Evolutionary conservation across 2,888 invertebrate genomes (phyloP).

Genomic region (Drosophila eohydei): DNA sequence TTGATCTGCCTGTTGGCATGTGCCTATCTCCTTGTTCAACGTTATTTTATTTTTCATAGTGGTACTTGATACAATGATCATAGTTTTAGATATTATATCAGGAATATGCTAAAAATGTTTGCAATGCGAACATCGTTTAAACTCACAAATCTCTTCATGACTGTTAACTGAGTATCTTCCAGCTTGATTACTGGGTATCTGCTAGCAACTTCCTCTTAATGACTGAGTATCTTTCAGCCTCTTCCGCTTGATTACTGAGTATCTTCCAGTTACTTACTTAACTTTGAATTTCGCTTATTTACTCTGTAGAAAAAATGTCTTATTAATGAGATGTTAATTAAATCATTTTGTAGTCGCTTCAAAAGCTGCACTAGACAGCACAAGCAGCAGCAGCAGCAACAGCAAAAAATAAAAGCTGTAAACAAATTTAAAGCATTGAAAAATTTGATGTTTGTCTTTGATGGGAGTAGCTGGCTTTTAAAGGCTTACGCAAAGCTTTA

Average conservation of each 20-base stretch:
- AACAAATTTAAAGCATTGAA: constrained; percentile 12
- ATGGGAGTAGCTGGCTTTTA: constrained; percentile 2
- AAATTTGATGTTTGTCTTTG: constrained; percentile 4
- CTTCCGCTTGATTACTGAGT: not conserved
- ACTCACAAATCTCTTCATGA: no score
- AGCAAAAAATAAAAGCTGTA: constrained; percentile 1
- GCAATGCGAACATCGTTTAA: no score
- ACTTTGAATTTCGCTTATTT: not conserved
- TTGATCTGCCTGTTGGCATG: no score
- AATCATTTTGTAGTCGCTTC: constrained; percentile 17
- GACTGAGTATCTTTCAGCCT: not conserved
- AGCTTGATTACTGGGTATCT: not conserved
- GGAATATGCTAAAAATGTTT: no score
- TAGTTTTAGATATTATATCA: no score
- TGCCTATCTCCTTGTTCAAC: no score
- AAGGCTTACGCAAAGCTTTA: constrained; percentile 30
- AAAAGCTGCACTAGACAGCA: constrained; percentile 12
- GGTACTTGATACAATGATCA: no score
- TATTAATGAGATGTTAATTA: constrained; percentile 31
- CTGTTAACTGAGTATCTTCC: no score
- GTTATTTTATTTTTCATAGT: no score
- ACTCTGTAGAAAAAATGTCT: not conserved
- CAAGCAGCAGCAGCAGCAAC: not conserved
- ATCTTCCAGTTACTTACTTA: not conserved
- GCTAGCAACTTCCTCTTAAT: not conserved